phyloP scores from a whole-genome alignment of 2,888 invertebrate genomes.

The Germaria angustata region DNA sequence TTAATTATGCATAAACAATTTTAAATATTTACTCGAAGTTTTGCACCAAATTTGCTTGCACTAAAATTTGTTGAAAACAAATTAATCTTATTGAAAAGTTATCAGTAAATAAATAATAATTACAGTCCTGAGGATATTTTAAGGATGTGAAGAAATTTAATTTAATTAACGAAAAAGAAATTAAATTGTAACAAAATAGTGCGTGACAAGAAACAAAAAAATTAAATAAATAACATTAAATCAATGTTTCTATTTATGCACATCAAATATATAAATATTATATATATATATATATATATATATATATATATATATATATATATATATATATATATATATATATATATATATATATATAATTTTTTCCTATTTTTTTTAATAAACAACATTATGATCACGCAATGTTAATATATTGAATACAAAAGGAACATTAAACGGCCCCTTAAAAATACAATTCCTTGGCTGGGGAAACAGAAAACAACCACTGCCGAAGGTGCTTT shows the following conservation, averaged over 20 bases:
- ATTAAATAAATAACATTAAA: not conserved
- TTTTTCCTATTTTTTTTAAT: not conserved
- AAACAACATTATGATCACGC: slow-evolving; percentile 39
- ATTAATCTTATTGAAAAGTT: slow-evolving; percentile 53
- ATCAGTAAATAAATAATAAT: slow-evolving; percentile 45
- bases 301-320: too few species aligned
- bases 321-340: too few species aligned
- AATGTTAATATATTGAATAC: slow-evolving; percentile 19
- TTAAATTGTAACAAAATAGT: slow-evolving; percentile 18
- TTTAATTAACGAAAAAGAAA: slow-evolving; percentile 6
- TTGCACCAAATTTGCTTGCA: not conserved
- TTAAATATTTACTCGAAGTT: not conserved
- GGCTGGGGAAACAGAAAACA: not conserved
- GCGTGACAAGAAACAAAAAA: slow-evolving; percentile 27
- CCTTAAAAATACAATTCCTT: not conserved
- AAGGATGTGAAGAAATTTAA: not conserved
- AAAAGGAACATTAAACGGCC: slow-evolving; percentile 3
- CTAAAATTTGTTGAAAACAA: not conserved
- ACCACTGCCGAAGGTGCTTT: not conserved
- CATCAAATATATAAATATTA: not conserved
- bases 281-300: too few species aligned
- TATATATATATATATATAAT: too few species aligned
- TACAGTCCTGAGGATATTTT: slow-evolving; percentile 16
- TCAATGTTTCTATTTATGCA: not conserved
- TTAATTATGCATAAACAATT: too few species aligned